Evolutionary conservation across 2,113 vertebrate genomes (phyloP).

Genomic region (Brachypteracias leptosomus): DNA sequence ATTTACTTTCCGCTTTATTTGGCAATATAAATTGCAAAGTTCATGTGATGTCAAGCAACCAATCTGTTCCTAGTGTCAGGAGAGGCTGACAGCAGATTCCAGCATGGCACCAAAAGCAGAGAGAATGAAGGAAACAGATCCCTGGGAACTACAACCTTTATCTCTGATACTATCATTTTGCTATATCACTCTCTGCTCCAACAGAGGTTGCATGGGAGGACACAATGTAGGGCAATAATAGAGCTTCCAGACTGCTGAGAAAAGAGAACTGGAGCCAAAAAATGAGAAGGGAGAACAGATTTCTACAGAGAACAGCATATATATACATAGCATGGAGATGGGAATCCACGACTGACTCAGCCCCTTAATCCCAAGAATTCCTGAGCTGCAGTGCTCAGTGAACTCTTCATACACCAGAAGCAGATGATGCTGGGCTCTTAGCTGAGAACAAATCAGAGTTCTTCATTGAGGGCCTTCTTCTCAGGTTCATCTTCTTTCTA

Average conservation of each 20-base stretch:
- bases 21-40: constrained; percentile 17
- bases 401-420: background rate
- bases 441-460: constrained; percentile 63
- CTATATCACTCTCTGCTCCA: background rate
- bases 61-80: background rate
- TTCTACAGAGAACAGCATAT: background rate
- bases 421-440: background rate
- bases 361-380: background rate
- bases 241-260: background rate
- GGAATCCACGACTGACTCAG: background rate
- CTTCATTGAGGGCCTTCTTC: constrained; percentile 54
- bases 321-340: background rate
- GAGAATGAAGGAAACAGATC: background rate
- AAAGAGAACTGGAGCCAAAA: background rate
- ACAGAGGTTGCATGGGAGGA: background rate
- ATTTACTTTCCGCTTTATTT: constrained; percentile 48
- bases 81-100: background rate
- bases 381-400: background rate
- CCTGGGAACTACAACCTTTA: background rate
- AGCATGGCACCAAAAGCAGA: background rate
- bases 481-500: constrained; percentile 61
- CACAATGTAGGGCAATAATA: background rate
- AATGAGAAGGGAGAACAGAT: background rate
- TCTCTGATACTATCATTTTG: background rate
- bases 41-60: background rate